Evolutionary conservation across 2,888 invertebrate species (phyloP), one percentile per base, ranked within the genome.

Genomic region (Drosophila meridionalis): DNA sequence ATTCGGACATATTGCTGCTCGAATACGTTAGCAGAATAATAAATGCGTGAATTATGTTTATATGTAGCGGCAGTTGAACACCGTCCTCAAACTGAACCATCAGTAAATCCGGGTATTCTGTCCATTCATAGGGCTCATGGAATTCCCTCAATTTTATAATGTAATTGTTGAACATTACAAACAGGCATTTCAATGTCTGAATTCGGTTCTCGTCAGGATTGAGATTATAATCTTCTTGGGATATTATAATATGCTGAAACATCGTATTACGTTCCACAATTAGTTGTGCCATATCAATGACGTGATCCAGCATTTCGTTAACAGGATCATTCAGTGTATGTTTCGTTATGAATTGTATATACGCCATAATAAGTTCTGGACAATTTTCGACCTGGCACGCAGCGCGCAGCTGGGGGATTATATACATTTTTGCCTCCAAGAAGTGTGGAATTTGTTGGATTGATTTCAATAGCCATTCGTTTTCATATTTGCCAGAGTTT

Each of bases 351-450:
- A 98, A 98, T 78, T 95, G 95, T 64, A 98, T 95, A 93, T 98
- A 99, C 47, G 96, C 96, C 96, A 92, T 97, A 94, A 93, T 90
- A 2, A 93, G 76, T 0, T 95, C 94, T 0, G 98, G 97, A 88
- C 96, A 96, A 85, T 98, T 98, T 94, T 99, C 99, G 67, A 98
- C 97, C 90, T 97, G 96, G 91, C 98, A 97, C 0, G 98, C 98
- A 77, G 97, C 96, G 6, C 97, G 94, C n/a, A 98, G 92, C 52
- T 96, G 96, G 2, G 93, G 93, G 69, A 96, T 95, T 68, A 96
- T 95, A 72, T 96, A 95, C n/a, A 94, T 94, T 38, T 96, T 94
- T 12, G 97, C 95, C 4, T 95, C 94, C 14, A 94, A 93, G 93
- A 99, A 98, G 92, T 98, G 97, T 0, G 96, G 96, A 73, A 98